phyloP scores from a whole-genome alignment of 2,888 invertebrate species.

The Parelbella ahira region DNA sequence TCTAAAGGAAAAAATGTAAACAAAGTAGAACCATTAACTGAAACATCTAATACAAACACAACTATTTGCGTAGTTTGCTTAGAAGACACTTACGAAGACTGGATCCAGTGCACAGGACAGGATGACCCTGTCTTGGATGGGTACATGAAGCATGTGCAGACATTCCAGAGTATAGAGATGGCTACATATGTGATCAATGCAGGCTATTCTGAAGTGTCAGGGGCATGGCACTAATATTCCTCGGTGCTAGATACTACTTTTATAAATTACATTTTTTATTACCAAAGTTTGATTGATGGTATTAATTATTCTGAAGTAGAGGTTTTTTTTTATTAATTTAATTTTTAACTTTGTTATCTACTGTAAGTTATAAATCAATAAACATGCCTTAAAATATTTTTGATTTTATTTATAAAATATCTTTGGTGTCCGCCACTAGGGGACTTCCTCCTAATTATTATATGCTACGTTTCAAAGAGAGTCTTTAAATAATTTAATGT shows the following conservation, averaged over 20 bases:
- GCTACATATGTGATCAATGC: constrained; percentile 28
- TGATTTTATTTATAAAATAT: background rate
- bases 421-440: constrained; percentile 5
- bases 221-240: background rate
- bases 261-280: background rate
- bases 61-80: constrained; percentile 21
- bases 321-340: constrained; percentile 1
- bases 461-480: too few relatives aligned
- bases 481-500: too few relatives aligned
- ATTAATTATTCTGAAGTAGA: background rate
- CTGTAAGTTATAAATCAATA: constrained; percentile 2
- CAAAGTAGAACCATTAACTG: background rate
- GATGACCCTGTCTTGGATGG: constrained; percentile 26
- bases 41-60: background rate
- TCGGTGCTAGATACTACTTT: constrained; percentile 2
- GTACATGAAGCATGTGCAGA: constrained; percentile 29
- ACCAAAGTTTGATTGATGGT: constrained; percentile 1
- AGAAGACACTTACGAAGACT: constrained; percentile 26
- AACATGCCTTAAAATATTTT: background rate
- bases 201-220: constrained; percentile 5
- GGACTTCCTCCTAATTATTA: constrained; percentile 1
- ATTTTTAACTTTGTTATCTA: constrained; percentile 8
- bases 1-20: constrained; percentile 4
- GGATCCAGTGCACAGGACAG: constrained; percentile 28
- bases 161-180: constrained; percentile 28